Base-by-base conservation (phyloP, 2,797 vertebrate species). In the Microctenopoma steveboyesi region DNA sequence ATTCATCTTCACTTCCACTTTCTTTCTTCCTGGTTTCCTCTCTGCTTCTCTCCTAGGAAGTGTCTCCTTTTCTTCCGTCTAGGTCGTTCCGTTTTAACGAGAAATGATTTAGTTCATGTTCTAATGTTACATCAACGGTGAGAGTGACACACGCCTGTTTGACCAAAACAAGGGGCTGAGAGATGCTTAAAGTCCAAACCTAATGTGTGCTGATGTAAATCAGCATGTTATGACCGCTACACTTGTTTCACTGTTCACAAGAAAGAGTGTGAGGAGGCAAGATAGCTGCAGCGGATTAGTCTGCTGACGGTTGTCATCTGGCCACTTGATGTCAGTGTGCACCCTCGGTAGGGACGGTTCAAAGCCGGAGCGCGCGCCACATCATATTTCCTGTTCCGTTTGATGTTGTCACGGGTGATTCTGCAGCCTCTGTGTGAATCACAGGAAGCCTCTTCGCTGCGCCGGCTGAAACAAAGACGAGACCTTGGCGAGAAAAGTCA, bases 291-390 rank as follows among this genome's bases (percentile, higher is more conserved):
- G 51, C 40, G 40, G 30, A 60, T 63, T n/a, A 37, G 30, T 12
- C 25, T 40, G 55, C 42, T 70, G 76, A 83, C 64, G 72, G 68
- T 72, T 76, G 77, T 84, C 73, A 54, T 85, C 62, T 79, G 81
- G 82, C 88, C 87, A 86, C 90, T 83, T 84, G 88, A 90, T 91
- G 88, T 92, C 88, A 92, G 85, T 86, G 88, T 90, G 76, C 77
- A 64, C 67, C 84, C 69, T 87, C 4, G 0, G 33, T 81, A 72
- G 72, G 76, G 64, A 10, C 33, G 16, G 58, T 74, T 79, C 22
- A 37, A 22, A 54, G 57, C 74, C 33, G 57, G 28, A 60, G 49
- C 55, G 30, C 55, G 30, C 6, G 37, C 57, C 72, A 40, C 74
- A 27, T 74, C 77, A 16, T 56, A 50, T 66, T 45, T 46, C 35